phyloP scores from a whole-genome alignment of 30 jellyfish, hydroid and myxozoan genomes.

The Aurelia sp. region DNA sequence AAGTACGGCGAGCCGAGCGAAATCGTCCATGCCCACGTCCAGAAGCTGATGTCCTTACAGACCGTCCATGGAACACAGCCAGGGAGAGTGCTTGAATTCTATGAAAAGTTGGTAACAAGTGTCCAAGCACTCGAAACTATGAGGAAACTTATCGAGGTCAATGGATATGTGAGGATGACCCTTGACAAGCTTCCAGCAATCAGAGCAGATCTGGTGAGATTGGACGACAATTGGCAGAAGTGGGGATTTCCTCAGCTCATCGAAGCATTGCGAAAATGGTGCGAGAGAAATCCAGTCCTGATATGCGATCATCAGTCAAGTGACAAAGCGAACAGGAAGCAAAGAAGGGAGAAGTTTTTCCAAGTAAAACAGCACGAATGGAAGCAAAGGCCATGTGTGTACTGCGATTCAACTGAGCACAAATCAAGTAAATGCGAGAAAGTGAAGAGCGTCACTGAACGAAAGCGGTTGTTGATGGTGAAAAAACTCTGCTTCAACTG shows the following conservation, averaged over 20 bases:
- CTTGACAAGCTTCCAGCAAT: slow-evolving; percentile 32
- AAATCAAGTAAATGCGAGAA: neutral
- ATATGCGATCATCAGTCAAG: neutral
- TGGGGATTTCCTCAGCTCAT: slow-evolving; percentile 34
- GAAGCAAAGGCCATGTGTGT: slow-evolving; percentile 2
- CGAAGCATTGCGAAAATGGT: slow-evolving; percentile 53
- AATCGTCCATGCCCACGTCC: slow-evolving; percentile 40
- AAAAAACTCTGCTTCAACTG: too few relatives aligned
- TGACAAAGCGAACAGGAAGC: slow-evolving; percentile 12
- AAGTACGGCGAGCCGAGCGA: slow-evolving; percentile 27
- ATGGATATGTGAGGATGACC: slow-evolving; percentile 32
- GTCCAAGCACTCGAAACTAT: slow-evolving; percentile 10
- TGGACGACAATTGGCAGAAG: slow-evolving; percentile 35
- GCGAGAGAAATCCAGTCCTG: slow-evolving; percentile 57
- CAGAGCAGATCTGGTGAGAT: slow-evolving; percentile 15
- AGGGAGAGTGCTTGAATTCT: slow-evolving; percentile 18
- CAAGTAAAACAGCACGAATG: slow-evolving; percentile 6
- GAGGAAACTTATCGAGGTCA: slow-evolving; percentile 18
- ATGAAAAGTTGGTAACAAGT: slow-evolving; percentile 4
- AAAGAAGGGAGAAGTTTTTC: slow-evolving; percentile 26
- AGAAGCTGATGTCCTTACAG: slow-evolving; percentile 14
- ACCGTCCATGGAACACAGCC: slow-evolving; percentile 19
- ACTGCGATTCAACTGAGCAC: neutral
- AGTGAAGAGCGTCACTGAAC: neutral
- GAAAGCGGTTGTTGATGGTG: too few relatives aligned